phyloP scores from a whole-genome alignment of 2,113 vertebrate genomes.

The Ascaphus truei region DNA sequence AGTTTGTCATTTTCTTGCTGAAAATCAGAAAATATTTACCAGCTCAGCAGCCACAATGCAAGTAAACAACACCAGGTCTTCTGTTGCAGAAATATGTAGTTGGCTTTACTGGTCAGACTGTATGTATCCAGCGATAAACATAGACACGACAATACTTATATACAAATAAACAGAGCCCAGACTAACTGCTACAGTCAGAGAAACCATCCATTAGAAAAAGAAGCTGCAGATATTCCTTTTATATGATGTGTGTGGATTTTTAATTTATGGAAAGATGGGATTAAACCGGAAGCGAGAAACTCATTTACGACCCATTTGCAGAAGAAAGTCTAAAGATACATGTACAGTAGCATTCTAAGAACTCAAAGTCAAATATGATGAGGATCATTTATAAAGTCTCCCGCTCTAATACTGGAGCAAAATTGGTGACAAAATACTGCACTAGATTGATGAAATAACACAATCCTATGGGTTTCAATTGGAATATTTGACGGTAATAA shows the following conservation, averaged over 20 bases:
- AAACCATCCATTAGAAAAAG: neutral
- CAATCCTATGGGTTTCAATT: too few species aligned
- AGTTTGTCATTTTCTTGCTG: slow-evolving; percentile 31
- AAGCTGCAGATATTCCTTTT: neutral
- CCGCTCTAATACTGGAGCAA: too few species aligned
- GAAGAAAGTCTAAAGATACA: too few species aligned
- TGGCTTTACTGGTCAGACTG: slow-evolving; percentile 14
- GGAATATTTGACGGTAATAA: too few species aligned
- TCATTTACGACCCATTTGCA: too few species aligned
- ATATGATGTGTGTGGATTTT: neutral
- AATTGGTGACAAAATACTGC: too few species aligned
- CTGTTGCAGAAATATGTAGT: neutral
- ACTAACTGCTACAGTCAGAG: neutral
- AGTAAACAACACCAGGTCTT: neutral
- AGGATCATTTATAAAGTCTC: too few species aligned
- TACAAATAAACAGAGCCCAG: neutral
- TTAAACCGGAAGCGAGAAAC: too few species aligned
- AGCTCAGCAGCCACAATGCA: slow-evolving; percentile 22
- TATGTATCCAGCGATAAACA: neutral
- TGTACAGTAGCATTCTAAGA: too few species aligned
- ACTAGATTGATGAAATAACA: too few species aligned
- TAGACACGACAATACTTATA: neutral
- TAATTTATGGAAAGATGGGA: too few species aligned
- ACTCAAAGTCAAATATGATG: too few species aligned
- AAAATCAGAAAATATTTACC: slow-evolving; percentile 9